Percentiles rank a stretch among this genome's conserved stretches.
phyloP scores from a whole-genome alignment of 2,113 vertebrate genomes.

The Dipodomys spectabilis region DNA sequence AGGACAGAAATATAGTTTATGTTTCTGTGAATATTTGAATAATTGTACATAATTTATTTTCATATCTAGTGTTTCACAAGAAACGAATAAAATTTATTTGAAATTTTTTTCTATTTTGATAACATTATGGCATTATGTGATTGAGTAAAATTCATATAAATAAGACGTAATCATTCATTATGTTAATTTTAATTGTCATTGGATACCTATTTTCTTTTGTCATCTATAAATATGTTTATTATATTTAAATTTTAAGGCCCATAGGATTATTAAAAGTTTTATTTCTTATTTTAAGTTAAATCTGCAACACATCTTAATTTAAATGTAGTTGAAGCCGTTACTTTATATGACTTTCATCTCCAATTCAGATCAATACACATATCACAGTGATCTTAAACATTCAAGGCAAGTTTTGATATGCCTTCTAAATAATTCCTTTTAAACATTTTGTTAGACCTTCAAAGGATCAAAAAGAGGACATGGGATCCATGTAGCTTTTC shows the following conservation, averaged over 20 bases:
- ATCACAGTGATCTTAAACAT: constrained; percentile 46
- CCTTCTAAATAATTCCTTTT: constrained; percentile 70
- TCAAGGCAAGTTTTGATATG: constrained; percentile 19
- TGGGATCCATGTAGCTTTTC: neutral
- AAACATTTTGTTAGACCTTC: constrained; percentile 55
- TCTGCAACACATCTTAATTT: neutral
- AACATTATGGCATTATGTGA: neutral
- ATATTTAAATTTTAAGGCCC: neutral
- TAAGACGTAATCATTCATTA: neutral
- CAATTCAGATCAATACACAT: constrained; percentile 16
- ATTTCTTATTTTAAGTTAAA: neutral
- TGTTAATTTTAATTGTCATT: neutral
- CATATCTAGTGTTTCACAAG: neutral
- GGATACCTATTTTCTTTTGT: neutral
- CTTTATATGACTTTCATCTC: constrained; percentile 13
- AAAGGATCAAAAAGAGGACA: constrained; percentile 42
- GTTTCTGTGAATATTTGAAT: neutral
- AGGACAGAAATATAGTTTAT: neutral
- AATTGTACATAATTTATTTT: neutral
- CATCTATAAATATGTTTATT: neutral
- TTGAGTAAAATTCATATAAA: neutral
- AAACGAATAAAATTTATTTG: neutral
- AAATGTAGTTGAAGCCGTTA: neutral
- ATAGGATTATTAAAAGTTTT: neutral
- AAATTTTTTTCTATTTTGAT: neutral